Evolutionary conservation across 2,888 invertebrate genomes (phyloP), one percentile per base, ranked within the genome.

Genomic region (Calameuta pallipes): DNA sequence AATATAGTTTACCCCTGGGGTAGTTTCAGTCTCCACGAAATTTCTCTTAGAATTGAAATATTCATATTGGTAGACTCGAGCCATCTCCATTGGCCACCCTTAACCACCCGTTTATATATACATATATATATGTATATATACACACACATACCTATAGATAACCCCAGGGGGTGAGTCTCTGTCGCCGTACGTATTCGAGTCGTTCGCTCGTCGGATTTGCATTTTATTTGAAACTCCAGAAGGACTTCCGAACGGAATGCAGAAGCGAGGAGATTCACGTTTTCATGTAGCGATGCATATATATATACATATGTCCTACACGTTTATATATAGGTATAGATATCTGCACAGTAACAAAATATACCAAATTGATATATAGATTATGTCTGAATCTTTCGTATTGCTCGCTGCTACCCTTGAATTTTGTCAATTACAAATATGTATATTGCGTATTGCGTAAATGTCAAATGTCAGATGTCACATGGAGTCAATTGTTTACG

Each of bases 191-290:
- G 37, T 69, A 69, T 35, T 33, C 77, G 34, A 73, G 75, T 77
- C 56, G 69, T 23, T 68, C 56, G 33, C 80, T 77, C 80, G 78
- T 81, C 82, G 84, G 87, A 90, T 90, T 89, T 90, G 86, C 90
- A 89, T 90, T 88, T 89, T 90, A 90, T 89, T 90, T 88, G 87
- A 82, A 87, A 87, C 85, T 89, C 85, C 83, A 30, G 82, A 84
- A 83, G 84, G 85, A 85, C 82, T 82, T 78, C 80, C 80, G 83
- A 85, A 85, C 83, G 84, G 84, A 85, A 87, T 87, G 85, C 83
- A 81, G 83, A 84, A 83, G 80, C 76, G 80, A 70, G 41, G 73
- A 74, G 76, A 78, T 70, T 70, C 70, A 9, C 70, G 70, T 70
- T 70, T 70, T 70, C 70, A 30, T 70, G 70, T 70, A 70, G 3